Percentiles rank a stretch among this genome's conserved stretches.
These are phyloP conservation scores for Coregonus ussuriensis DNA, from an alignment of 2,797 vertebrate genomes.

Conservation along the genomic window DNA sequence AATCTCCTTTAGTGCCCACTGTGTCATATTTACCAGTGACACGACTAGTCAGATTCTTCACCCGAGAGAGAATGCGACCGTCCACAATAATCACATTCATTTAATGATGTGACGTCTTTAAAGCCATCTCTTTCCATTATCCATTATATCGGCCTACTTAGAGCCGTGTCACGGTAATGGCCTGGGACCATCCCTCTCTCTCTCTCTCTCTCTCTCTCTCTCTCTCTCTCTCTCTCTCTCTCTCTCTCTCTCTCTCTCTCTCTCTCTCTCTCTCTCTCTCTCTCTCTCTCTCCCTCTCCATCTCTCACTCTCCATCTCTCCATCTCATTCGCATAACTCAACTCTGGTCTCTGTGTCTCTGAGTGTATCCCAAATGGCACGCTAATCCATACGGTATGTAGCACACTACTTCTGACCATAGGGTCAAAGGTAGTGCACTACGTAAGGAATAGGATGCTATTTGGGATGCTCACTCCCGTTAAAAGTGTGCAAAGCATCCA, in stretches of 20 bases:
- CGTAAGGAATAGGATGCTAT: too few species aligned
- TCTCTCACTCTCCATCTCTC: too few species aligned
- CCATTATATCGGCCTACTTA: conserved; percentile 62
- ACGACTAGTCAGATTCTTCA: conserved; percentile 58
- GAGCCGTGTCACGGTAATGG: conserved; percentile 60
- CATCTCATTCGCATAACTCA: conserved; percentile 49
- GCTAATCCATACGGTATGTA: too few species aligned
- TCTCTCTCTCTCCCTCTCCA: too few species aligned
- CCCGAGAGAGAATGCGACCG: conserved; percentile 59
- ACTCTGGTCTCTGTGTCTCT: conserved; percentile 8
- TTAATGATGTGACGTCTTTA: conserved; percentile 68
- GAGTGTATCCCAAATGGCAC: too few species aligned
- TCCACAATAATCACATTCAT: conserved; percentile 74
- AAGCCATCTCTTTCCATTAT: conserved; percentile 62
- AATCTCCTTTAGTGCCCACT: conserved; percentile 67
- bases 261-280: too few species aligned
- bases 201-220: too few species aligned
- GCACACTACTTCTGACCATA: too few species aligned
- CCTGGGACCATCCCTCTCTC: conserved; percentile 40
- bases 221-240: too few species aligned
- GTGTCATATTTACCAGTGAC: conserved; percentile 56
- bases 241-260: too few species aligned
- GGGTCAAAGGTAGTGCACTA: too few species aligned
- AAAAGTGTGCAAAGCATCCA: conserved; percentile 29
- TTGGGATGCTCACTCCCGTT: conserved; percentile 42